Conservation (phyloP, 2,888 invertebrate genomes). For the Amorpha juglandis region DNA sequence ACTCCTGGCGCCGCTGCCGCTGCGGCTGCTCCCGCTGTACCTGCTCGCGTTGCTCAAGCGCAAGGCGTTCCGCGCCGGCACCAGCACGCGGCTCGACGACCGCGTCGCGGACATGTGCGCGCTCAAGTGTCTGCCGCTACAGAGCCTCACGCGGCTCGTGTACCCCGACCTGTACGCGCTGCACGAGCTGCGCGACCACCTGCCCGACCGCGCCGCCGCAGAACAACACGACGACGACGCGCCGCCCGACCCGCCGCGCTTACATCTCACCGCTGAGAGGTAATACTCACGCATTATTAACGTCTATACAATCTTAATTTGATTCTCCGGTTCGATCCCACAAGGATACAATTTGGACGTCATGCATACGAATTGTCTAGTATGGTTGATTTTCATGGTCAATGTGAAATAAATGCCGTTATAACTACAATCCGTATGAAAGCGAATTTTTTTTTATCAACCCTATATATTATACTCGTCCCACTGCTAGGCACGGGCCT, state of each 20-base stretch:
- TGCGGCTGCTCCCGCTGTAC: conserved; percentile 93
- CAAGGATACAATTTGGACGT: no score
- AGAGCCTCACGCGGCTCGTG: conserved; percentile 90
- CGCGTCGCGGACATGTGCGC: conserved; percentile 96
- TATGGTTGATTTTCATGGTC: no score
- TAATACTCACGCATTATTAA: background rate
- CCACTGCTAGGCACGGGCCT: no score
- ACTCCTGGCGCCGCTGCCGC: conserved; percentile 90
- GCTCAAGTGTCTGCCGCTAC: conserved; percentile 94
- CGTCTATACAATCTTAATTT: background rate
- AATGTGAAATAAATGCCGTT: no score
- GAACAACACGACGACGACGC: conserved; percentile 38
- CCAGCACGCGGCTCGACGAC: conserved; percentile 95
- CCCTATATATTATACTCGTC: no score
- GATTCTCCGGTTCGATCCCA: no score
- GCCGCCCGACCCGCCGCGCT: conserved; percentile 88
- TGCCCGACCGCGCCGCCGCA: background rate
- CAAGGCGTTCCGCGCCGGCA: conserved; percentile 95
- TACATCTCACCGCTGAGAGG: conserved; percentile 94
- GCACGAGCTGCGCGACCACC: conserved; percentile 83
- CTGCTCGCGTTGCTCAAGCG: conserved; percentile 95
- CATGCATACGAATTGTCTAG: no score
- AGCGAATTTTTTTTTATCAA: no score
- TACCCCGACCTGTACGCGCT: conserved; percentile 97
- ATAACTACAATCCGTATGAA: no score